Evolutionary conservation across 2,797 vertebrate species (phyloP).

Genomic region (Neopelma chrysocephalum): DNA sequence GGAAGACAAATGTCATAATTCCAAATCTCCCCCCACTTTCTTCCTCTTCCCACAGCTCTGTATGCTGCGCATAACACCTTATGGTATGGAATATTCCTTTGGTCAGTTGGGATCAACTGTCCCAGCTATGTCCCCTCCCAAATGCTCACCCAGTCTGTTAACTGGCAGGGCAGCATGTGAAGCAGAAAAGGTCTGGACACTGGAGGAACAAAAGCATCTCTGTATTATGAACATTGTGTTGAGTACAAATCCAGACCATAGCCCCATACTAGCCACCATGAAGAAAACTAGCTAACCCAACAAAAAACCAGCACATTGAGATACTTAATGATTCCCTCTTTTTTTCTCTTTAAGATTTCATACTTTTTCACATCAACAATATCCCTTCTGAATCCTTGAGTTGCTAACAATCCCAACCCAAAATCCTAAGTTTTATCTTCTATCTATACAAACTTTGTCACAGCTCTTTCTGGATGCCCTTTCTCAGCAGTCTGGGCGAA

Average conservation of each 20-base stretch:
- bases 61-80: not conserved
- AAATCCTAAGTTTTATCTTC: not conserved
- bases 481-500: not conserved
- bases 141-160: accelerated
- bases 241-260: not conserved
- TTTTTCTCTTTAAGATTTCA: not conserved
- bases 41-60: not conserved
- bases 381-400: not conserved
- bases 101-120: not conserved
- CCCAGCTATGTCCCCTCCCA: accelerated
- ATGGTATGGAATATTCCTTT: not conserved
- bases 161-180: accelerated
- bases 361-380: not conserved
- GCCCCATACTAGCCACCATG: not conserved
- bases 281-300: not conserved
- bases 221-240: not conserved
- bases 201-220: not conserved
- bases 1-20: not conserved
- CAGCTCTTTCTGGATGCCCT: not conserved
- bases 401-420: not conserved
- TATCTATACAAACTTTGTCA: not conserved
- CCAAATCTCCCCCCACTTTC: accelerated
- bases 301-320: accelerated
- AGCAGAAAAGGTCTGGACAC: not conserved
- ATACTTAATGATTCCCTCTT: not conserved